Evolutionary conservation across 2,888 invertebrate species (phyloP).

Genomic region (Sphaerophoria taeniata): DNA sequence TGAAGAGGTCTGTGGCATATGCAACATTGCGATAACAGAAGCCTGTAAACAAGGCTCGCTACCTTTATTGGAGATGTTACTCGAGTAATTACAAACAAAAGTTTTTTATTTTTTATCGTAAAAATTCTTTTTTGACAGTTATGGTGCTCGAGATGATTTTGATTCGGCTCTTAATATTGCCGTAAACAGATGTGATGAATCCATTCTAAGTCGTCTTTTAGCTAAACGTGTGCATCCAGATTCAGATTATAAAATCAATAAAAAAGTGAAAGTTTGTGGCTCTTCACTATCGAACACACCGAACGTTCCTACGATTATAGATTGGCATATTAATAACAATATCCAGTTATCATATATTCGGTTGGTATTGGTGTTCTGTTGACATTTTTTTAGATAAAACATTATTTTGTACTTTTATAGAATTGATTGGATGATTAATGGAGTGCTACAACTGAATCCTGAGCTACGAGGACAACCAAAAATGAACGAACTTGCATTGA

Average conservation of each 20-base stretch:
- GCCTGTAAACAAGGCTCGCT: slow-evolving; percentile 82
- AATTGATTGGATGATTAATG: slow-evolving; percentile 92
- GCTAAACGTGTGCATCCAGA: slow-evolving; percentile 95
- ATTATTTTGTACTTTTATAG: slow-evolving; percentile 78
- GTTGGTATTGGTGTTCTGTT: slow-evolving; percentile 76
- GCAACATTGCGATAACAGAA: slow-evolving; percentile 82
- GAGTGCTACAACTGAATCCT: slow-evolving; percentile 93
- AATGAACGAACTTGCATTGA: slow-evolving; percentile 88
- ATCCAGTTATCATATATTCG: slow-evolving; percentile 88
- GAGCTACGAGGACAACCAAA: slow-evolving; percentile 89
- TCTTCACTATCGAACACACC: slow-evolving; percentile 88
- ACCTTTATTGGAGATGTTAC: slow-evolving; percentile 81
- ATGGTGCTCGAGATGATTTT: slow-evolving; percentile 94
- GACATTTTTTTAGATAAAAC: slow-evolving; percentile 77
- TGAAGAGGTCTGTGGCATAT: slow-evolving; percentile 82
- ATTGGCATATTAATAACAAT: slow-evolving; percentile 93
- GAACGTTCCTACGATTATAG: slow-evolving; percentile 92
- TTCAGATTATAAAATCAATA: slow-evolving; percentile 96
- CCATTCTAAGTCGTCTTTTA: slow-evolving; percentile 91
- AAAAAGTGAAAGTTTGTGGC: slow-evolving; percentile 84
- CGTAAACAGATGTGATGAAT: slow-evolving; percentile 88
- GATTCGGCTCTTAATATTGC: slow-evolving; percentile 92
- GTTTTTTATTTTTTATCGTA: not conserved
- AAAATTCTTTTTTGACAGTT: slow-evolving; percentile 78
- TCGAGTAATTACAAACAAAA: slow-evolving; percentile 77